Evolutionary conservation across 2,888 invertebrate species (phyloP), one percentile per base, ranked within the genome.

Genomic region (Chymomyza amoena): DNA sequence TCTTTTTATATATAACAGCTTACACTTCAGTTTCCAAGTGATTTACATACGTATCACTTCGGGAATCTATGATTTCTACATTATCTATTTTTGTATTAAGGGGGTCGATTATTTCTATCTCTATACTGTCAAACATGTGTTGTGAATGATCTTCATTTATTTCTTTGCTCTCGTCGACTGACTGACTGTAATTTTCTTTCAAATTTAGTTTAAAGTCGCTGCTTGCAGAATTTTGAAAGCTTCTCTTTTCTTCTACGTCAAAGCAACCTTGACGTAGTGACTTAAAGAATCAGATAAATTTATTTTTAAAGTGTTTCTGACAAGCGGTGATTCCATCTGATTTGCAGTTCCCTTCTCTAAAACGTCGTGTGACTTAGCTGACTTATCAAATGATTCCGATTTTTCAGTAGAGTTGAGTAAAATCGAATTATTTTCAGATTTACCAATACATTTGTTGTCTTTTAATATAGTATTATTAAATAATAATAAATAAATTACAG

Each of bases 21-120:
- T 77, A 81, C 81, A 81, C 68, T 73, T 80, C 75, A 2, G 59
- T 62, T 66, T 81, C 79, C 69, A 83, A 66, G 25, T 83, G 72
- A 15, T 62, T 70, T 0, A 75, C 67, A 52, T 83, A 80, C 45
- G 13, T 54, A 16, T 71, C 73, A 4, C 61, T 64, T 7, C 68
- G 66, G 0, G 68, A 45, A 39, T 73, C 79, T 1, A 72, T 66
- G 2, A 72, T 70, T 16, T 81, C 73, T n/a, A 73, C 61, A 67
- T 77, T 28, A 0, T 80, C 64, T 20, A 66, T n/a, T 61, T 61
- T 60, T 0, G 73, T 52, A 61, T 68, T 61, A 1, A 66, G 9
- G 0, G 73, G 39, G 65, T 82, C 70, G 10, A 73, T 52, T 39
- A 71, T 73, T 69, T 66, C 64, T 6, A 77, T 6, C 18, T 78